phyloP scores from a whole-genome alignment of 2,113 vertebrate species.

The Eonycteris spelaea region DNA sequence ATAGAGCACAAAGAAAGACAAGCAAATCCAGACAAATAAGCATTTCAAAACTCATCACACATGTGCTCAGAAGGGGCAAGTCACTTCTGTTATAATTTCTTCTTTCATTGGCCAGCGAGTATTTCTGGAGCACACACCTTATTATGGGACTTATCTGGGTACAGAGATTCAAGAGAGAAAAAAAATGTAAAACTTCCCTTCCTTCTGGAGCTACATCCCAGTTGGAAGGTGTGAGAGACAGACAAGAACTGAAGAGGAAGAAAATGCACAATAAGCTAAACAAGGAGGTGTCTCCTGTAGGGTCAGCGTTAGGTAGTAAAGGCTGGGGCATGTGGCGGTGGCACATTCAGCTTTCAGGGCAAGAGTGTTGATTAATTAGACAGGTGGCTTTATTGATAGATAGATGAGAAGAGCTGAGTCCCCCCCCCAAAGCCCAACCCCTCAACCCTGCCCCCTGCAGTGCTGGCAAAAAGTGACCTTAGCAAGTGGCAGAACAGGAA shows the following conservation, averaged over 20 bases:
- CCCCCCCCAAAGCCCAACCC: background rate
- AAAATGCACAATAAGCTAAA: background rate
- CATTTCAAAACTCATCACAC: no score
- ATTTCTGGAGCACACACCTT: background rate
- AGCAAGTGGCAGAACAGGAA: background rate
- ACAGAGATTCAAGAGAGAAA: background rate
- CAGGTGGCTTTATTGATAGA: background rate
- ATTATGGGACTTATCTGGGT: background rate
- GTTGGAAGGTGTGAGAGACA: no score
- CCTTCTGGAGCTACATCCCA: background rate
- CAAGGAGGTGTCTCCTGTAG: background rate
- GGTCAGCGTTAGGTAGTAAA: background rate
- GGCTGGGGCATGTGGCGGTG: background rate
- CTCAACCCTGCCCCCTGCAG: background rate
- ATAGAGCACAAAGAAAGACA: background rate
- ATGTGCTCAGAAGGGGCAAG: no score
- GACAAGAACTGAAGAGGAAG: background rate
- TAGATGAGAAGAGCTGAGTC: background rate
- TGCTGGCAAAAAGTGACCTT: background rate
- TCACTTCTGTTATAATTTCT: background rate
- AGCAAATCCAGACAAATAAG: fast-evolving
- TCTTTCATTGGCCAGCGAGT: background rate
- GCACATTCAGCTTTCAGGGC: background rate
- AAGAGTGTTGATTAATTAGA: background rate
- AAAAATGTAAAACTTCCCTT: background rate